Evolutionary conservation across 1,140 invertebrate genomes (phyloP).

Genomic region (Drosophila nikananu): DNA sequence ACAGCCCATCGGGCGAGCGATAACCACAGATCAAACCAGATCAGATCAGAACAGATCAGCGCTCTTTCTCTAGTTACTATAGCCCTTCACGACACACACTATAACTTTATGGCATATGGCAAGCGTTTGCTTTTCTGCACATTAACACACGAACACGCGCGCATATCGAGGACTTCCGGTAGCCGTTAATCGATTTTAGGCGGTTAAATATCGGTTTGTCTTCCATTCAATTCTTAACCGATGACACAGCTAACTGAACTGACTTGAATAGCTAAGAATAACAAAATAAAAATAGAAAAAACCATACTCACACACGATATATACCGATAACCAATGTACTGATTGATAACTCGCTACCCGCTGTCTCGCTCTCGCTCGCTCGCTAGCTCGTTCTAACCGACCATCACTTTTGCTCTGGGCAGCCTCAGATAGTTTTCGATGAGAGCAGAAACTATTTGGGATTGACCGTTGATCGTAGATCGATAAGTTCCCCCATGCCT

Average conservation of each 20-base stretch:
- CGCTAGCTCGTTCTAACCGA: conserved; percentile 65
- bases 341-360: conserved; percentile 52
- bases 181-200: conserved; percentile 4
- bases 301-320: conserved; percentile 28
- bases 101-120: conserved; percentile 36
- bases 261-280: conserved; percentile 23
- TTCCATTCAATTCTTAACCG: conserved; percentile 11
- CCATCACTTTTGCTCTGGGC: conserved; percentile 61
- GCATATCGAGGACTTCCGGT: conserved; percentile 4
- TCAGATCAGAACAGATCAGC: conserved; percentile 11
- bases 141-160: conserved; percentile 15
- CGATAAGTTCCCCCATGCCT: conserved; percentile 35
- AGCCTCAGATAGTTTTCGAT: conserved; percentile 58
- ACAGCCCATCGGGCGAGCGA: conserved; percentile 35
- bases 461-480: conserved; percentile 32
- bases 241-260: conserved; percentile 24
- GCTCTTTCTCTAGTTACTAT: conserved; percentile 22
- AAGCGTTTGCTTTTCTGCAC: conserved; percentile 48
- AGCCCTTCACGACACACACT: conserved; percentile 24
- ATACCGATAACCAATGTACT: conserved; percentile 33
- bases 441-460: conserved; percentile 57
- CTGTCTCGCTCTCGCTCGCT: conserved; percentile 72
- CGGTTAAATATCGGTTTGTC: conserved; percentile 1
- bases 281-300: neutral
- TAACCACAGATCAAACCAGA: conserved; percentile 22